Evolutionary conservation across 2,888 invertebrate species (phyloP).

Genomic region (Chrysolina americana): DNA sequence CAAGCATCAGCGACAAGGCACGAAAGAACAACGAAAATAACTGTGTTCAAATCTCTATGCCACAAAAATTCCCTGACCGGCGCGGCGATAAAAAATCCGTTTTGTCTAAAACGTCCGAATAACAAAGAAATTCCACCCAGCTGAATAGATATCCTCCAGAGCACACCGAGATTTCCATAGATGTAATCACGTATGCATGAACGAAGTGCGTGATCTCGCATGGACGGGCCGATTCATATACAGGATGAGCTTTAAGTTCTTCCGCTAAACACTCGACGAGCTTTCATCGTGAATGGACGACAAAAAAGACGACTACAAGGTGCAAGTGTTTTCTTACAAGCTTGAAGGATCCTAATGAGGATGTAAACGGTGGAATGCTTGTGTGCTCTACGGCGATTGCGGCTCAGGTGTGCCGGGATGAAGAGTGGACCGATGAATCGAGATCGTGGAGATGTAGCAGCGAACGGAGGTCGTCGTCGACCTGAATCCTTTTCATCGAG

Average conservation of each 20-base stretch:
- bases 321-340: constrained; percentile 39
- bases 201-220: constrained; percentile 64
- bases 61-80: constrained; percentile 34
- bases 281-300: constrained; percentile 36
- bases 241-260: constrained; percentile 61
- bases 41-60: too few species aligned
- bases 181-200: constrained; percentile 61
- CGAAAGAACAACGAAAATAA: too few species aligned
- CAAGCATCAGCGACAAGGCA: too few species aligned
- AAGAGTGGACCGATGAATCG: neutral
- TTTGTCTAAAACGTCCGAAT: constrained; percentile 39
- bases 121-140: constrained; percentile 44
- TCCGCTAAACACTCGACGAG: constrained; percentile 38
- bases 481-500: too few species aligned
- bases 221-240: constrained; percentile 61
- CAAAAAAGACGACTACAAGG: constrained; percentile 28
- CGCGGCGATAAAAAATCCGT: constrained; percentile 33
- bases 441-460: neutral
- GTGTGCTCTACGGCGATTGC: neutral
- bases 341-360: constrained; percentile 16
- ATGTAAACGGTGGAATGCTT: constrained; percentile 21
- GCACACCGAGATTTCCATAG: constrained; percentile 51
- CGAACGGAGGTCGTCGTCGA: too few species aligned
- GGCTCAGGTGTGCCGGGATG: constrained; percentile 4
- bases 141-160: constrained; percentile 40